Evolutionary conservation across 2,113 vertebrate species (phyloP).

Genomic region (Hypomesus transpacificus): DNA sequence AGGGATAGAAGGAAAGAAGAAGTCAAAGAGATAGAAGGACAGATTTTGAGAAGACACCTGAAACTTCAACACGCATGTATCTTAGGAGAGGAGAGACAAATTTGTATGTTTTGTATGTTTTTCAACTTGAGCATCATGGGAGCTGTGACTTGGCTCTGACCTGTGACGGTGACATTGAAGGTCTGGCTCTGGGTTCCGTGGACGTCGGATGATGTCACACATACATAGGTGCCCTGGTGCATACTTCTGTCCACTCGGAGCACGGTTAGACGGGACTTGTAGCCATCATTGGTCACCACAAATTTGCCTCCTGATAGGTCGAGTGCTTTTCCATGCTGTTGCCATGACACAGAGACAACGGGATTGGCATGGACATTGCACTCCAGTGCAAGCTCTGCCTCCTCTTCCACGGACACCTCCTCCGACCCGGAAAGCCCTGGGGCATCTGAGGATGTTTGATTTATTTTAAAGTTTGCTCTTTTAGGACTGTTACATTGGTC

Average conservation of each 20-base stretch:
- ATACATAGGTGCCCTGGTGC: constrained; percentile 63
- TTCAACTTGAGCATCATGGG: not conserved
- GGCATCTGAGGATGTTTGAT: constrained; percentile 44
- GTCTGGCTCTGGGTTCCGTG: constrained; percentile 30
- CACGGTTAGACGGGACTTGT: constrained; percentile 36
- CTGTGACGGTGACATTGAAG: constrained; percentile 60
- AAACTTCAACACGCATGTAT: not conserved
- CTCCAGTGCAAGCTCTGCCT: constrained; percentile 34
- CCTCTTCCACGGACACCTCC: constrained; percentile 50
- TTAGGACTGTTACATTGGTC: not conserved
- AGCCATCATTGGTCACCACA: constrained; percentile 49
- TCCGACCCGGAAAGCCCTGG: constrained; percentile 53
- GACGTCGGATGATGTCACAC: constrained; percentile 31
- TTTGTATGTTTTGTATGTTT: not conserved
- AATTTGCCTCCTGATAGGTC: constrained; percentile 50
- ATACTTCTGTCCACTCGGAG: constrained; percentile 13
- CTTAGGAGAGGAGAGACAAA: not conserved
- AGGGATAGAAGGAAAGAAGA: not conserved
- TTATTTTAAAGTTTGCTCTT: not conserved
- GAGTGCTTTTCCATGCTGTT: constrained; percentile 45
- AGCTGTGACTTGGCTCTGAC: constrained; percentile 45
- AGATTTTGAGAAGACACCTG: not conserved
- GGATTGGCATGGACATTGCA: constrained; percentile 67
- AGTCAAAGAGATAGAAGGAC: not conserved
- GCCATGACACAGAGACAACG: constrained; percentile 60